phyloP scores from a whole-genome alignment of 2,113 vertebrate genomes.

The Grammomys surdaster region DNA sequence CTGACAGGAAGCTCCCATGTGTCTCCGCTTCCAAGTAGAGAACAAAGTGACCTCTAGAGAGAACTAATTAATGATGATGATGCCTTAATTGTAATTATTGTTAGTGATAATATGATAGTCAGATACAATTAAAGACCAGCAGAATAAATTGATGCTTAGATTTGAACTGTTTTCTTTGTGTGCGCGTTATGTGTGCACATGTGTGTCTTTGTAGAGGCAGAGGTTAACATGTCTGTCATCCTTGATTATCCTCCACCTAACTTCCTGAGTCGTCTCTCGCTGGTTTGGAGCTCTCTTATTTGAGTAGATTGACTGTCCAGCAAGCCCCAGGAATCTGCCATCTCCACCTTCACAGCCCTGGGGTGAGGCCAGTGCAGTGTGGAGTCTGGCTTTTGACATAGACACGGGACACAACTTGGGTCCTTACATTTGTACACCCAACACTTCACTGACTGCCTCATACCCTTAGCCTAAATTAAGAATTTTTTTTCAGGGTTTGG shows the following conservation, averaged over 20 bases:
- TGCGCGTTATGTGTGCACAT: not conserved
- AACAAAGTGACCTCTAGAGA: not conserved
- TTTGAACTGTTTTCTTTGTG: not conserved
- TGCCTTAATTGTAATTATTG: not conserved
- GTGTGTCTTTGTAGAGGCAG: not conserved
- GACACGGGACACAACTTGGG: not conserved
- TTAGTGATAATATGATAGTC: not conserved
- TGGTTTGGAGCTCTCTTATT: not conserved
- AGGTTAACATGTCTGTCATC: not conserved
- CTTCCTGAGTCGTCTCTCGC: not conserved
- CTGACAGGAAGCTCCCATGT: not conserved
- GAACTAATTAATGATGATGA: not conserved
- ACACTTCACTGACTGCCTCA: no score
- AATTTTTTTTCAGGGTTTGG: conserved; percentile 34
- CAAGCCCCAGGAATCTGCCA: no score
- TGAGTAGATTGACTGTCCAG: no score
- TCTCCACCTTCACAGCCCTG: not conserved
- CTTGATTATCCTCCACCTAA: not conserved
- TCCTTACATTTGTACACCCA: not conserved
- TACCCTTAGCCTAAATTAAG: not conserved
- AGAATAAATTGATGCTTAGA: conserved; percentile 5
- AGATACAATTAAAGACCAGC: not conserved
- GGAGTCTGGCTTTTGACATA: not conserved
- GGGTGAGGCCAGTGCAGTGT: rapidly evolving
- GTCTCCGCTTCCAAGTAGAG: conserved; percentile 6